phyloP scores from a whole-genome alignment of 2,797 vertebrate genomes.

The Lepilemur ruficaudatus region DNA sequence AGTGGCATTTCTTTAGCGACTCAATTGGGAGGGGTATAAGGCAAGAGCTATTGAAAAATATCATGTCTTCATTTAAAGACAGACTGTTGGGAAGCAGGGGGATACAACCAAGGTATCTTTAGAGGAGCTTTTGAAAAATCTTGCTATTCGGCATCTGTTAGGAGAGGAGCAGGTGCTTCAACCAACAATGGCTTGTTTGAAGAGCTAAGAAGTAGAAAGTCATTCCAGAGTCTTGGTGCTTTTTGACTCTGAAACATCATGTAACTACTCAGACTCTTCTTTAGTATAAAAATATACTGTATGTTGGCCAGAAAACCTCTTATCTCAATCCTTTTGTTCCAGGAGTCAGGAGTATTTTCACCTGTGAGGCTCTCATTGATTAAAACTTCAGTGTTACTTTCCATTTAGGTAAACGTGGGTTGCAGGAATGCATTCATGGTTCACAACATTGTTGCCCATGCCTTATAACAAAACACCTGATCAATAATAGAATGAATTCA shows the following conservation, averaged over 20 bases:
- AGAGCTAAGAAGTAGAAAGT: background rate
- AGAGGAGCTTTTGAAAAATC: background rate
- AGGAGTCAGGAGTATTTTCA: background rate
- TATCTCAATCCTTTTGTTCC: background rate
- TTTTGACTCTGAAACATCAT: background rate
- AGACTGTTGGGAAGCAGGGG: background rate
- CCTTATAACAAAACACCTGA: background rate
- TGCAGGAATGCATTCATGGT: background rate
- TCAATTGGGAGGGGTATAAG: constrained; percentile 14
- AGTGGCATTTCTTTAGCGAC: constrained; percentile 52
- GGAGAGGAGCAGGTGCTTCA: background rate
- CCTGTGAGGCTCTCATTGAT: background rate
- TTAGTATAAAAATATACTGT: background rate
- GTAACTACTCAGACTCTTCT: background rate
- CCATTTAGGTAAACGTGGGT: too few species aligned
- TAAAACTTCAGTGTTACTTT: background rate
- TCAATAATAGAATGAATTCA: too few species aligned
- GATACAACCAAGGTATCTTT: background rate
- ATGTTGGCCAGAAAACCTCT: background rate
- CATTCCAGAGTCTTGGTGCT: background rate
- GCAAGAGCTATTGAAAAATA: constrained; percentile 49
- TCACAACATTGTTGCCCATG: rapidly evolving
- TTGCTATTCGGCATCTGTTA: background rate
- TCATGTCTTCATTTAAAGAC: background rate
- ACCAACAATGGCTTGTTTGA: background rate